Base-by-base conservation (phyloP, 64 coral and sea anemone genomes). In the Montipora capricornis region DNA sequence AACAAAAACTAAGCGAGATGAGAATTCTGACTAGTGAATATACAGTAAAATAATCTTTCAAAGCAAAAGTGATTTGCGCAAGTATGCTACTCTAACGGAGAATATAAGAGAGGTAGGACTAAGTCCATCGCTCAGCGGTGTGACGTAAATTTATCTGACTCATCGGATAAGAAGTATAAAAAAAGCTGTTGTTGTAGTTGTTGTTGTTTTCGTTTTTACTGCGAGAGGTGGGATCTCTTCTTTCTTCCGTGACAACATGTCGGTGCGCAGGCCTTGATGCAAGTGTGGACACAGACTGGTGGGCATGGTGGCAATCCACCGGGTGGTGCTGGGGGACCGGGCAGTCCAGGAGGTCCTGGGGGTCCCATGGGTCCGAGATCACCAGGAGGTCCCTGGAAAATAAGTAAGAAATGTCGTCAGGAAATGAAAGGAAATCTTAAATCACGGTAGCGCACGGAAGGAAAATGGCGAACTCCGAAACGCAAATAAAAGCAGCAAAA, bases 311-410 rank as follows among this genome's bases (percentile, higher is more conserved):
- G 98, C 84, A 95, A 86, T 46, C 95, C 95, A 76, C 98, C 98
- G 70, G 98, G 98, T 14, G 98, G 98, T 75, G 98, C 98, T 92
- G 98, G 98, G 47, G 91, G 92, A 60, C 98, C 98, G 14, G 95
- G 98, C 79, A 91, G 87, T 26, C 98, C 98, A 44, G 87, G 67
- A 8, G 91, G 77, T 85, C 98, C 98, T 49, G 95, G 98, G 3
- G 98, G 92, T 92, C 98, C 98, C 95, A 99, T 89, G 77, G 95
- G 92, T 68, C 98, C 98, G 85, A 96, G 80, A 55, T 99, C 98
- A 60, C 98, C 98, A 71, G 98, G 98, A 26, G 98, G 98, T 89
- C 98, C 98, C 82, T 86, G 47, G 2, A 71, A 64, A 5, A 86
- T 37, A 50, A 73, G 66, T 64, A 68, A 46, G 67, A 16, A 10